Evolutionary conservation across 37 sponge, comb jelly and placozoan species (phyloP), one percentile per base, ranked within the genome.

Genomic region (Theonella swinhoei): DNA sequence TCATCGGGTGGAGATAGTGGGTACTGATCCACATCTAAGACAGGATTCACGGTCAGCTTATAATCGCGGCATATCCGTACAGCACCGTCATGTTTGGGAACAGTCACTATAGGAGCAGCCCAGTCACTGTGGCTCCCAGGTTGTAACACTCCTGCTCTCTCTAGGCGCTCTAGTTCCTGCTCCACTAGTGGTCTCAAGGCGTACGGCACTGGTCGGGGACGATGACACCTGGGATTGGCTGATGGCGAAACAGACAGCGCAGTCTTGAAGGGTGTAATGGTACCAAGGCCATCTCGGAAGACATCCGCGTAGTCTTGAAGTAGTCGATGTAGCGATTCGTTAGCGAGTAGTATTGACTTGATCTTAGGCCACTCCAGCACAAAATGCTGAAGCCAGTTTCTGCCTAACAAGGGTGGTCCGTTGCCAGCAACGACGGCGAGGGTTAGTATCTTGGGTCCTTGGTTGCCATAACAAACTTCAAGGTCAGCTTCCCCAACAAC

Each of bases 61-160:
- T 77, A 88, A 68, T 88, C 88, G 9, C 88, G n/a, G 70, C 77
- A 39, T 87, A 77, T 22, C 66, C 66, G 39, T 87, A 81, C 26
- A 60, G 54, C 26, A 88, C 88, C 17, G 78, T 62, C 24, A 88
- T 82, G 54, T 81, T 68, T 22, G 88, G 82, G n/a, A n/a, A n/a
- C n/a, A n/a, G n/a, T n/a, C n/a, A n/a, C n/a, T n/a, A n/a, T n/a
- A n/a, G n/a, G n/a, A 32, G 88, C 66, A 42, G 82, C 88, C 88
- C 88, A 88, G 30, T 88, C 82, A 38, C 73, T 70, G 42, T 74
- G 66, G n/a, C 60, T 66, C 19, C 80, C 80, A 2, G 0, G 61
- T 26, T 72, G 58, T 22, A 87, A 22, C 33, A 87, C 30, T 40
- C 87, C 81, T 64, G 54, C 80, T n/a, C 34, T 61, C 64, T 82